A percentile compares a stretch with the other conserved stretches of the same genome.
Conservation (phyloP, 2,113 vertebrate genomes). For the Taurulus bubalis region DNA sequence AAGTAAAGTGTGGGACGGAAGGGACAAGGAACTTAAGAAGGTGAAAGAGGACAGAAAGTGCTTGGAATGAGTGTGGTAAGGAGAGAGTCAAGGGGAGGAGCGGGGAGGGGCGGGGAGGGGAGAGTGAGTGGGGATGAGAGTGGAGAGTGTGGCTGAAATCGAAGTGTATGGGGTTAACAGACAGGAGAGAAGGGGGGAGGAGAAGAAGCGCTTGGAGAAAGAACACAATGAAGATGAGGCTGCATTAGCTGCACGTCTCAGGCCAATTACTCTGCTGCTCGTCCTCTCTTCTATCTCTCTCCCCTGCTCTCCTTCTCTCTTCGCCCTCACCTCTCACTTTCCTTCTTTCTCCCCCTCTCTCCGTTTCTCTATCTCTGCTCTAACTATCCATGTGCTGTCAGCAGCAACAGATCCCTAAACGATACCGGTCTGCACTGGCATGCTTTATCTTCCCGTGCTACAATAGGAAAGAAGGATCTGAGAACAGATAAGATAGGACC, state of each 20-base stretch:
- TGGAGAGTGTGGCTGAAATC: constrained; percentile 11
- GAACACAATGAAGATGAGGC: constrained; percentile 67
- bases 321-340: constrained; percentile 62
- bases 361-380: constrained; percentile 70
- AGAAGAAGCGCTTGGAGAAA: constrained; percentile 52
- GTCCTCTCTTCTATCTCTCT: constrained; percentile 47
- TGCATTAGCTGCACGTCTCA: constrained; percentile 70
- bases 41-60: constrained; percentile 75
- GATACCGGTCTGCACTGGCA: constrained; percentile 78
- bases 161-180: constrained; percentile 47
- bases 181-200: constrained; percentile 20
- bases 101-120: constrained; percentile 27
- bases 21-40: constrained; percentile 70
- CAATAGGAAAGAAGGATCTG: constrained; percentile 79
- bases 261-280: constrained; percentile 77
- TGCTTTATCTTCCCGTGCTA: constrained; percentile 80
- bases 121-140: constrained; percentile 16
- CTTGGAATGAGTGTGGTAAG: constrained; percentile 55
- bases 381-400: constrained; percentile 80
- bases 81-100: constrained; percentile 46
- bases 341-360: constrained; percentile 46
- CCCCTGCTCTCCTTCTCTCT: constrained; percentile 32
- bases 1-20: constrained; percentile 47
- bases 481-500: constrained; percentile 76
- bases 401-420: constrained; percentile 80